A percentile compares a stretch with the other conserved stretches of the same genome.
These are phyloP conservation scores for Sarcophaga bullata DNA, from an alignment of 1,140 invertebrate species.

Conservation along the genomic window DNA sequence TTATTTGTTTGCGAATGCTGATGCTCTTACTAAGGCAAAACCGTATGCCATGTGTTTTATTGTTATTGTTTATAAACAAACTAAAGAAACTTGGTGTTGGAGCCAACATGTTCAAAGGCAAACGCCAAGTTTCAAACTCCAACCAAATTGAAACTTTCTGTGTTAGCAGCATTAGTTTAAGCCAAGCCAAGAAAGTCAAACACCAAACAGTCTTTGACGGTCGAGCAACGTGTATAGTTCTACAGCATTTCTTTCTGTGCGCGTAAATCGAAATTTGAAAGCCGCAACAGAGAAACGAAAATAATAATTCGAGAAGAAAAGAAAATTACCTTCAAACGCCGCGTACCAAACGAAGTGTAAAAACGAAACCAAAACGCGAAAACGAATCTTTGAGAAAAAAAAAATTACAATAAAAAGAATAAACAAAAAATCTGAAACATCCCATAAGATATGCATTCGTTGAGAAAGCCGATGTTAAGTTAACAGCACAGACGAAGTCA, in stretches of 20 bases:
- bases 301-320: neutral
- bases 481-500: slow-evolving; percentile 8
- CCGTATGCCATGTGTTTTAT: neutral
- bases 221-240: slow-evolving; percentile 40
- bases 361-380: slow-evolving; percentile 34
- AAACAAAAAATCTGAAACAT: too few species aligned
- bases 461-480: slow-evolving; percentile 24
- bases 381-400: slow-evolving; percentile 28
- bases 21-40: neutral
- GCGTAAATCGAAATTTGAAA: neutral
- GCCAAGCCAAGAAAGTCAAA: slow-evolving; percentile 26
- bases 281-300: neutral
- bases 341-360: slow-evolving; percentile 25
- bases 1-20: too few species aligned
- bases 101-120: slow-evolving; percentile 42
- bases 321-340: neutral
- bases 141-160: slow-evolving; percentile 16
- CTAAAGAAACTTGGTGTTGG: slow-evolving; percentile 4
- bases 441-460: neutral
- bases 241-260: neutral
- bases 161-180: slow-evolving; percentile 12
- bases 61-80: slow-evolving; percentile 20
- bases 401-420: neutral
- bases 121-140: slow-evolving; percentile 42
- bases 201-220: slow-evolving; percentile 43